Base-by-base conservation (phyloP, 1,140 invertebrate species). In the Acromyrmex heyeri region DNA sequence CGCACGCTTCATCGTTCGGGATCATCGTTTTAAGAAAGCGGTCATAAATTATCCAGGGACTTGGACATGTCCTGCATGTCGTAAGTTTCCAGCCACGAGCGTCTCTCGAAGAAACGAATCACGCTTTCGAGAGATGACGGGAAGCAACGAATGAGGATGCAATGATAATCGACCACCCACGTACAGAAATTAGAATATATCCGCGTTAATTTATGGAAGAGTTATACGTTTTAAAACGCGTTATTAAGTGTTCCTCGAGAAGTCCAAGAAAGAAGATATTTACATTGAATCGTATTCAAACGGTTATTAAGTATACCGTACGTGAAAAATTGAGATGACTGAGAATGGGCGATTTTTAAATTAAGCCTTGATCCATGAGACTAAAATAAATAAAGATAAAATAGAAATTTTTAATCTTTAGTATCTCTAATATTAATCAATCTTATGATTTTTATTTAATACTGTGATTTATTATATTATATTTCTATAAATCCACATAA, bases 181-280 rank as follows among this genome's bases (percentile, higher is more conserved):
- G 91, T 92, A 85, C 62, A 79, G 44, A 88, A 92, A 93, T 93
- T 93, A 93, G 92, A 93, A 92, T 93, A 91, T 87, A 91, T 90
- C 88, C 88, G 61, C 65, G 87, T 90, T 92, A 93, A 93, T 92
- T 93, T 92, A 93, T 93, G 90, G 69, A 82, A 70, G 88, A 91
- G 88, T 93, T 92, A 92, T 92, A 86, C 90, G 61, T 38, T 81
- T 38, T 59, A 48, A 61, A 79, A 69, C 82, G 85, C 79, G 73
- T 86, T 87, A 90, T 90, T 92, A 91, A 91, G 70, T 87, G 55
- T 91, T n/a, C 16, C 24, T 16, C n/a, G 62, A 27, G 21, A 50
- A 24, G 21, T 50, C 21, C 59, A 18, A 72, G 34, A 55, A 38
- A 59, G 24, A n/a, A 21, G 18, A 67, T 53, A 30, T 21, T n/a